phyloP scores from a whole-genome alignment of 2,113 vertebrate genomes.

The Taurulus bubalis region DNA sequence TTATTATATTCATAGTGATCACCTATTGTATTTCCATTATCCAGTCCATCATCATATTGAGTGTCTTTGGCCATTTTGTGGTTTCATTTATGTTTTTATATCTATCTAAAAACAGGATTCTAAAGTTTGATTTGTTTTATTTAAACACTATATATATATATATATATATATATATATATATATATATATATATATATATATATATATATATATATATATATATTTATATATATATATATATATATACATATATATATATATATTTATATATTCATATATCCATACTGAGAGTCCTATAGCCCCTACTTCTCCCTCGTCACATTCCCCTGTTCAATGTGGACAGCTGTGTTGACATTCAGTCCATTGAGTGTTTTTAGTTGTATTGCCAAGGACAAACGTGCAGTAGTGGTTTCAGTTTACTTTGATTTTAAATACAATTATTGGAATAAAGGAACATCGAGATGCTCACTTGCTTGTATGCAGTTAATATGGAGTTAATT shows the following conservation, averaged over 20 bases:
- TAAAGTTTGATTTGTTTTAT: neutral
- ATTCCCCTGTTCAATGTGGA: conserved; percentile 6
- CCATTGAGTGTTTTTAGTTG: neutral
- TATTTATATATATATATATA: too few species aligned
- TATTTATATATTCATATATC: neutral
- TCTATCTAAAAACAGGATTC: neutral
- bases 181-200: neutral
- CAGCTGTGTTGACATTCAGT: conserved; percentile 25
- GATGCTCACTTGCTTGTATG: too few species aligned
- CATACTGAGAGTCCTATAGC: neutral
- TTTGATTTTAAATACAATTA: neutral
- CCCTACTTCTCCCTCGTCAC: neutral
- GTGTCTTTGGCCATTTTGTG: neutral
- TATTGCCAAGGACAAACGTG: neutral
- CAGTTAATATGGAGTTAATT: neutral
- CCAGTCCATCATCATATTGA: neutral
- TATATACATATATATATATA: neutral
- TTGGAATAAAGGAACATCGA: neutral
- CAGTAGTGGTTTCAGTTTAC: neutral
- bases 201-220: neutral
- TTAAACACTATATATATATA: neutral
- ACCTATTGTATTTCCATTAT: neutral
- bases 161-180: neutral
- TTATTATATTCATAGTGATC: neutral
- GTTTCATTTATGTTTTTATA: neutral